Conservation (phyloP, 1,140 invertebrate species). For the Diorhabda elongata region DNA sequence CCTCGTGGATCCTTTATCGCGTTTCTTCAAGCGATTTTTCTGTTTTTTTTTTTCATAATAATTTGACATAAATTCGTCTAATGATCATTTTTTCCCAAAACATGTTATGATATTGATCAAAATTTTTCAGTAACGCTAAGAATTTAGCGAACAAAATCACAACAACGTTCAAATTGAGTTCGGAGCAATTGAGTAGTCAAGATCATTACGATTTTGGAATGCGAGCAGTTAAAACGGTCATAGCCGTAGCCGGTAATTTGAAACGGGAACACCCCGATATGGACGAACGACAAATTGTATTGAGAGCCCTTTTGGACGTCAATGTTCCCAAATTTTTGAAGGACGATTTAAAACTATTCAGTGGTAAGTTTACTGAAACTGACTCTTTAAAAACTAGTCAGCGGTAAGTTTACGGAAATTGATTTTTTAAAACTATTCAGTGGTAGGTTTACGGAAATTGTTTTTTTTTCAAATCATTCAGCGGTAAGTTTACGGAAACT, state of each 20-base stretch:
- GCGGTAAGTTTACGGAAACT: too few species aligned
- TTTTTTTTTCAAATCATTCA: too few species aligned
- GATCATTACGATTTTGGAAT: conserved; percentile 31
- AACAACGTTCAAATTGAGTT: conserved; percentile 66
- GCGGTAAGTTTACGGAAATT: too few species aligned
- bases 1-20: too few species aligned
- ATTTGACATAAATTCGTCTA: too few species aligned
- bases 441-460: too few species aligned
- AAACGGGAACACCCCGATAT: conserved; percentile 64
- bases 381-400: too few species aligned
- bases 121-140: conserved; percentile 50
- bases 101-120: too few species aligned
- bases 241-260: conserved; percentile 65
- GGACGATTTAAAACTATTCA: conserved; percentile 65
- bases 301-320: conserved; percentile 65
- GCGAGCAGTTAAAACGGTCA: conserved; percentile 53
- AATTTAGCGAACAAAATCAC: conserved; percentile 67
- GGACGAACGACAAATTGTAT: conserved; percentile 53
- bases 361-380: conserved; percentile 42
- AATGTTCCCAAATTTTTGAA: conserved; percentile 72
- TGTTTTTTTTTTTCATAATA: too few species aligned
- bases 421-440: too few species aligned
- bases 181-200: conserved; percentile 65
- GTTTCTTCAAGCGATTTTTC: too few species aligned
- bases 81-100: too few species aligned